Percentiles rank a stretch among this genome's conserved stretches.
Evolutionary conservation across 1,140 invertebrate genomes (phyloP).

Genomic region (Drosophila nigrodunni): DNA sequence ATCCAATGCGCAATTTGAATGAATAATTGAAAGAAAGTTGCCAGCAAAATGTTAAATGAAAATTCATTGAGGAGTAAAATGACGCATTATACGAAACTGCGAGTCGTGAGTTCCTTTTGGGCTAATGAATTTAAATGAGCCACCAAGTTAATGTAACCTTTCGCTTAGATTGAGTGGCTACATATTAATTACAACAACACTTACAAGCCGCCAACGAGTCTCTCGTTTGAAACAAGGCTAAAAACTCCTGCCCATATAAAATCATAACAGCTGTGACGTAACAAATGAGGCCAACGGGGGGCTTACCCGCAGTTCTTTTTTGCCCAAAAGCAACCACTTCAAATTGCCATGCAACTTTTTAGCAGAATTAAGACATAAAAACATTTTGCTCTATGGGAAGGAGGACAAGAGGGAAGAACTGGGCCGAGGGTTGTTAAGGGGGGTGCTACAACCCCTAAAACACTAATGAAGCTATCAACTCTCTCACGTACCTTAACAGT

Average conservation of each 20-base stretch:
- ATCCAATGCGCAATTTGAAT: constrained; percentile 63
- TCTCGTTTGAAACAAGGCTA: constrained; percentile 44
- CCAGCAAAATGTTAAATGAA: constrained; percentile 36
- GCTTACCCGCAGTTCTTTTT: constrained; percentile 35
- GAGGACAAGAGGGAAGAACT: neutral
- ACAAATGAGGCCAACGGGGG: constrained; percentile 67
- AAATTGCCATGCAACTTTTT: constrained; percentile 66
- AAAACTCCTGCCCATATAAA: constrained; percentile 30
- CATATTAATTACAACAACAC: constrained; percentile 76
- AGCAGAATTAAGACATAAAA: constrained; percentile 75
- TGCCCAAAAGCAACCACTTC: constrained; percentile 66
- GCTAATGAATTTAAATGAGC: constrained; percentile 76
- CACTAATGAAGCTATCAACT: constrained; percentile 73
- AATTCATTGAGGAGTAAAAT: constrained; percentile 55
- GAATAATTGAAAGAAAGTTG: constrained; percentile 40
- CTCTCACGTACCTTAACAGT: constrained; percentile 59
- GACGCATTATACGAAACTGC: constrained; percentile 22
- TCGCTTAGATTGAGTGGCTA: constrained; percentile 49
- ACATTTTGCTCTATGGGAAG: constrained; percentile 30
- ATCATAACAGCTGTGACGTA: constrained; percentile 78
- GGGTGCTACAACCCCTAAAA: constrained; percentile 53
- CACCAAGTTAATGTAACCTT: constrained; percentile 46
- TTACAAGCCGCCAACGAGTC: constrained; percentile 57
- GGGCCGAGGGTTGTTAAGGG: constrained; percentile 1
- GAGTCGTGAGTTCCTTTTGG: neutral